These are phyloP conservation scores for Rhingia rostrata DNA, from an alignment of 2,888 invertebrate genomes.

Conservation along the genomic window DNA sequence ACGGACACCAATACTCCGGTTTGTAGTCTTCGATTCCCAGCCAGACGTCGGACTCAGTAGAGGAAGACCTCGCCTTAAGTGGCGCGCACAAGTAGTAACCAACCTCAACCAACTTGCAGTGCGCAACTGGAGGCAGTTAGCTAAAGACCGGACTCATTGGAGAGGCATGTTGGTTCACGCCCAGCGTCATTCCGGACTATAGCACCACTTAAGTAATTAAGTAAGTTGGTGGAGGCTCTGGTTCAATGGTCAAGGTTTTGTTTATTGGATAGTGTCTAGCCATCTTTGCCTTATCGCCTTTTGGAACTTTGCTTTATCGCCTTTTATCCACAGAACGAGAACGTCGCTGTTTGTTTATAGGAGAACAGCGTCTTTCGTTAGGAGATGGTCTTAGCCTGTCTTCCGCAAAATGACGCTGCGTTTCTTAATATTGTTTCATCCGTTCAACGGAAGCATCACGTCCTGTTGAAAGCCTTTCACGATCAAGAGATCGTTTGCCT, in stretches of 20 bases:
- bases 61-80: too few species aligned
- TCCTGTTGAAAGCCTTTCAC: not conserved
- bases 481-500: not conserved
- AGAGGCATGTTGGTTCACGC: too few species aligned
- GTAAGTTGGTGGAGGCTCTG: too few species aligned
- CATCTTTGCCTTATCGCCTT: constrained; percentile 16
- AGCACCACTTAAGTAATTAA: too few species aligned
- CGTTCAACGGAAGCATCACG: not conserved
- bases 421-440: not conserved
- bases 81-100: too few species aligned
- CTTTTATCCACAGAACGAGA: not conserved
- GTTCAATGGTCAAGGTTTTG: not conserved
- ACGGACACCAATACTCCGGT: too few species aligned
- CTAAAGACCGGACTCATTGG: too few species aligned
- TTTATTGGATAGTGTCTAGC: not conserved
- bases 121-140: too few species aligned
- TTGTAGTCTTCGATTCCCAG: too few species aligned
- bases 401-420: not conserved
- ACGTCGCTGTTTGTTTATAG: not conserved
- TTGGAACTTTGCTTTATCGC: constrained; percentile 24
- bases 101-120: too few species aligned
- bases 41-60: too few species aligned
- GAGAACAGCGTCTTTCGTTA: not conserved
- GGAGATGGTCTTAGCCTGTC: not conserved
- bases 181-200: too few species aligned